Evolutionary conservation across 2,888 invertebrate genomes (phyloP), one percentile per base, ranked within the genome.

Genomic region (Mesopsocus fuscifrons): DNA sequence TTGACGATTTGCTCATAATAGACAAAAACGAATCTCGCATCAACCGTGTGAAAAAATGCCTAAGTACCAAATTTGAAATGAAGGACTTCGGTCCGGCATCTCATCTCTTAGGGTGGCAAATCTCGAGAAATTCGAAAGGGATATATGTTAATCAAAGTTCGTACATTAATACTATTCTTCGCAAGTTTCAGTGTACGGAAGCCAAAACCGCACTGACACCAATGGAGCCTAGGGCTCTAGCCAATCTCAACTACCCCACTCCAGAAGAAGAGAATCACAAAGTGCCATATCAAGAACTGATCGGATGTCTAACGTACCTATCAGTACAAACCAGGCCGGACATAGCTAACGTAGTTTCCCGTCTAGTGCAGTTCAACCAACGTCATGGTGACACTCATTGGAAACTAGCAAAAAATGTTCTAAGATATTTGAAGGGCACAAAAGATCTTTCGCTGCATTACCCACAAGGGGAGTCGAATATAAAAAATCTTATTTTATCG

Each of bases 1-100:
- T 42, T 11, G 42, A 42, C 17, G 42, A 42, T 38, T 40, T 42
- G 2, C 17, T 15, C 11, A 18, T 42, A 3, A 17, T 42, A 16
- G 13, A n/a, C n/a, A 42, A 3, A 3, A 2, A 2, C 2, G 15
- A 34, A 2, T n/a, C 35, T 4, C 22, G 23, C 3, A 42, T 11
- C 11, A 11, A 5, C 9, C 9, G 11, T 3, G 2, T 42, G 2
- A 38, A 41, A 3, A 2, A n/a, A 2, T 17, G 9, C n/a, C 17
- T 42, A n/a, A 2, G 3, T 3, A 3, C 9, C 15, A 2, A 40
- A 8, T 42, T 41, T 35, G 8, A 42, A 2, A 5, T 42, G 3
- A 42, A 42, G 4, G 42, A 42, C 16, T 9, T 42, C 11, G 42
- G 42, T 2, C 9, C n/a, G n/a, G n/a, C n/a, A n/a, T n/a, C n/a